Evolutionary conservation across 1,140 invertebrate species (phyloP).

Genomic region (Drosophila bocqueti): DNA sequence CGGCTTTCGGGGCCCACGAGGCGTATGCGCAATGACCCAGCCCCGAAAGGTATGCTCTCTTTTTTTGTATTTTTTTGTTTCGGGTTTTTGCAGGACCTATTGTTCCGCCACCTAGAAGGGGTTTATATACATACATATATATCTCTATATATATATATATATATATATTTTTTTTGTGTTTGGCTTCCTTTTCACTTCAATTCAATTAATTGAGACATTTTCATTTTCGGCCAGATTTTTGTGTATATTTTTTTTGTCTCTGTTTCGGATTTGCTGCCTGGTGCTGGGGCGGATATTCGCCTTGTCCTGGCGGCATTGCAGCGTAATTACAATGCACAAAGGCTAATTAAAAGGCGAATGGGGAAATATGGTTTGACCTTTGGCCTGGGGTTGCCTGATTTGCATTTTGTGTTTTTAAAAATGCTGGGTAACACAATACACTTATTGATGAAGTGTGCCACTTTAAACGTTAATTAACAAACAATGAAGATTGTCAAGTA

Average conservation of each 20-base stretch:
- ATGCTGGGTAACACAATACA: constrained; percentile 9
- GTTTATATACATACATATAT: constrained; percentile 3
- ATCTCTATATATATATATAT: not conserved
- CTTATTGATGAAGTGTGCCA: constrained; percentile 8
- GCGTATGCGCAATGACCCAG: constrained; percentile 30
- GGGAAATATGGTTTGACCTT: constrained; percentile 7
- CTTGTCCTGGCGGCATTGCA: constrained; percentile 29
- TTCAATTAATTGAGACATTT: constrained; percentile 69
- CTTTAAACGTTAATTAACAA: constrained; percentile 13
- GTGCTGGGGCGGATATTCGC: constrained; percentile 7
- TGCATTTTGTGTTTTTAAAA: constrained; percentile 1
- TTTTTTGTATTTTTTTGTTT: constrained; percentile 6
- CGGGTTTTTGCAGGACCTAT: not conserved
- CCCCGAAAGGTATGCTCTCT: constrained; percentile 34
- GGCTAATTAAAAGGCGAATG: constrained; percentile 40
- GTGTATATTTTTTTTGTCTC: not conserved
- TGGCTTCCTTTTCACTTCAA: constrained; percentile 38
- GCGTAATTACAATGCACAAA: constrained; percentile 45
- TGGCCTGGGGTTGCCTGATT: constrained; percentile 12
- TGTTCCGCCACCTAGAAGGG: constrained; percentile 33
- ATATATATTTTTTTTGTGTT: not conserved
- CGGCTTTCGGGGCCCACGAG: constrained; percentile 29
- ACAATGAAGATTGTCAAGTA: not conserved
- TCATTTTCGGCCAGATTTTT: not conserved
- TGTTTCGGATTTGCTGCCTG: constrained; percentile 7